Conservation (phyloP, 2,113 vertebrate species). For the Prolemur simus region DNA sequence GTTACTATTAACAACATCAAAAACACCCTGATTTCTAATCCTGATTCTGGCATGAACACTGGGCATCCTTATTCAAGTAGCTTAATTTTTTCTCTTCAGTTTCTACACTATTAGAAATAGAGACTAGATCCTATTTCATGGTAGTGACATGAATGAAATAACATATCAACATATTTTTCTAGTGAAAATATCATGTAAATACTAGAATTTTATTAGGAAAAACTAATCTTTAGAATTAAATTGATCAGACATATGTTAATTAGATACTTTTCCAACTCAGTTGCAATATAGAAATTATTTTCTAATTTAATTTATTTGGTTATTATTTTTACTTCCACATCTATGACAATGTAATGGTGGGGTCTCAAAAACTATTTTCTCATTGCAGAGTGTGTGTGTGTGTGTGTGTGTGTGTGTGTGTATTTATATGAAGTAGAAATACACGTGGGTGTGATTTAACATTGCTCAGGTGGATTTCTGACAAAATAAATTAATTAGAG, state of each 20-base stretch:
- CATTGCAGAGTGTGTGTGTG: not conserved
- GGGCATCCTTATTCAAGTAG: constrained; percentile 39
- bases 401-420: too few species aligned
- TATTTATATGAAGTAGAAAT: not conserved
- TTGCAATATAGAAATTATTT: constrained; percentile 19
- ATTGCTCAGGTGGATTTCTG: constrained; percentile 34
- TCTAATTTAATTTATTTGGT: constrained; percentile 34
- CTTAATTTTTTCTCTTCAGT: constrained; percentile 11
- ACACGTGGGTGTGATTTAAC: not conserved
- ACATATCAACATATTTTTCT: constrained; percentile 51
- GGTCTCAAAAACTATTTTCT: constrained; percentile 37
- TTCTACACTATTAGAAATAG: constrained; percentile 59
- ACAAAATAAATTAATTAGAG: constrained; percentile 6
- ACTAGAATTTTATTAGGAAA: constrained; percentile 38
- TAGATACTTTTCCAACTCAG: not conserved
- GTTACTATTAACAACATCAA: constrained; percentile 70
- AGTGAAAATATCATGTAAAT: constrained; percentile 47
- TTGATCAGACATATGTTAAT: not conserved
- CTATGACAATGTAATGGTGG: not conserved
- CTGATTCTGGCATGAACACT: constrained; percentile 50
- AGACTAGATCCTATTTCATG: constrained; percentile 39
- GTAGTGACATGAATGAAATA: constrained; percentile 28
- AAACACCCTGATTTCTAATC: constrained; percentile 69
- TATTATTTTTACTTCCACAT: constrained; percentile 31
- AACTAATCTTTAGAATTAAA: not conserved